Percentiles rank a stretch among this genome's conserved stretches.
Evolutionary conservation across 2,888 invertebrate species (phyloP).

Genomic region (Thysanoteuthis rhombus): DNA sequence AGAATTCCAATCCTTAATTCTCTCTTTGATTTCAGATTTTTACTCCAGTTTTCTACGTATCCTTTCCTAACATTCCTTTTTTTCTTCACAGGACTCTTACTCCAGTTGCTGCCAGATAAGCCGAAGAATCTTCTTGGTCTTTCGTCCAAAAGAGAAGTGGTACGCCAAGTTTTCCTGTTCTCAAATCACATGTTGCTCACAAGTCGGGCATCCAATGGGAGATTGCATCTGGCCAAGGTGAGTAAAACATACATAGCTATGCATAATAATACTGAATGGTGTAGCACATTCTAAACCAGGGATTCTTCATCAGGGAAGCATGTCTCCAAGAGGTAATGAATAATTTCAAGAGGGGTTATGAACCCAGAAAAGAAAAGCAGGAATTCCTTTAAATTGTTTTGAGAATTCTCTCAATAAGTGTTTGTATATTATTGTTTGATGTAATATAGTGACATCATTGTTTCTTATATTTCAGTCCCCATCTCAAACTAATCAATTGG

Average conservation of each 20-base stretch:
- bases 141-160: constrained; percentile 75
- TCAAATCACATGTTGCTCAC: constrained; percentile 89
- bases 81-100: constrained; percentile 75
- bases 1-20: background rate
- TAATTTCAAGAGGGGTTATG: too few species aligned
- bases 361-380: too few species aligned
- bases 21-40: background rate
- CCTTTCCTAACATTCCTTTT: background rate
- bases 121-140: constrained; percentile 70
- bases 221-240: constrained; percentile 83
- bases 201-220: constrained; percentile 82
- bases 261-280: background rate
- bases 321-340: too few species aligned
- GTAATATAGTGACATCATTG: too few species aligned
- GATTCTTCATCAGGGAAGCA: too few species aligned
- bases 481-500: too few species aligned
- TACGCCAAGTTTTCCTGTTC: constrained; percentile 88
- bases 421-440: too few species aligned
- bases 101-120: constrained; percentile 78
- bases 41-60: background rate
- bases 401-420: too few species aligned
- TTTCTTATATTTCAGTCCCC: too few species aligned
- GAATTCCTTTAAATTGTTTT: too few species aligned
- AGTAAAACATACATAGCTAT: constrained; percentile 32
- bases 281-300: too few species aligned